Evolutionary conservation across 2,888 invertebrate species (phyloP).

Genomic region (Megaustenia siamemsis): DNA sequence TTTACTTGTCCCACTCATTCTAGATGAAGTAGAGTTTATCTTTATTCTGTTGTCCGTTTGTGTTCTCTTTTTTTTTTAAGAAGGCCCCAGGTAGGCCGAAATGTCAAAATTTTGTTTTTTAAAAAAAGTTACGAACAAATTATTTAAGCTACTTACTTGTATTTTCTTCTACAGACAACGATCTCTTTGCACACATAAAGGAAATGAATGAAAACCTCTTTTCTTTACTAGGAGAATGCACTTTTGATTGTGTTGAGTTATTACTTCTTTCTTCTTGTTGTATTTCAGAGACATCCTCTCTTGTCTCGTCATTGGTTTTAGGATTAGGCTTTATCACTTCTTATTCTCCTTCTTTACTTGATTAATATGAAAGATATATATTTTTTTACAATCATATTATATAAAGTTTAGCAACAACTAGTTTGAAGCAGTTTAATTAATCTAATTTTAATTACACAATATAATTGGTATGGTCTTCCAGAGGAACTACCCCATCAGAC

Average conservation of each 20-base stretch:
- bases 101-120: too few relatives aligned
- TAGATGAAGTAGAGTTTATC: too few relatives aligned
- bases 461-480: background rate
- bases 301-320: background rate
- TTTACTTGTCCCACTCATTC: too few relatives aligned
- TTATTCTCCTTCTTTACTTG: background rate
- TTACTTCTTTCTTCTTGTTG: constrained; percentile 14
- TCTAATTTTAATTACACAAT: too few relatives aligned
- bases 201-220: background rate
- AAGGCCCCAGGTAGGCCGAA: too few relatives aligned
- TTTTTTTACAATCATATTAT: too few relatives aligned
- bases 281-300: background rate
- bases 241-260: constrained; percentile 20
- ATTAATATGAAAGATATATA: too few relatives aligned
- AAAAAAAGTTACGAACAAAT: background rate
- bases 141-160: background rate
- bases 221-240: background rate
- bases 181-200: background rate
- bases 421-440: too few relatives aligned
- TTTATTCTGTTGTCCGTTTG: too few relatives aligned
- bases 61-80: too few relatives aligned
- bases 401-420: too few relatives aligned
- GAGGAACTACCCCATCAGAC: background rate
- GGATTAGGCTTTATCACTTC: constrained; percentile 1
- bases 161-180: background rate